phyloP scores from a whole-genome alignment of 2,888 invertebrate genomes.

The Chrysina gloriosa region DNA sequence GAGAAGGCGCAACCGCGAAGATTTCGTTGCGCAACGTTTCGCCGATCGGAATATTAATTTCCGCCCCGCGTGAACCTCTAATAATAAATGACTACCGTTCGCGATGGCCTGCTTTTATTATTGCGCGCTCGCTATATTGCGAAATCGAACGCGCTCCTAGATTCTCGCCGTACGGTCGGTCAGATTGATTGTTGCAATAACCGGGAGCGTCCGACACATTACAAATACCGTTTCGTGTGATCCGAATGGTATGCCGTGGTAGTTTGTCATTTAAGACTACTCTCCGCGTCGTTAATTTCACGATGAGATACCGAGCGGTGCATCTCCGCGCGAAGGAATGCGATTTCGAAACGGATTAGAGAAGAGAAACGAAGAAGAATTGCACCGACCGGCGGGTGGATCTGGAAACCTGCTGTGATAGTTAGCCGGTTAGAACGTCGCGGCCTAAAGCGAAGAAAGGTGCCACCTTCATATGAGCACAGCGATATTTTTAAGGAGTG shows the following conservation, averaged over 20 bases:
- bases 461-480: too few species aligned
- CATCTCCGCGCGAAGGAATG: too few species aligned
- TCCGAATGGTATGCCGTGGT: neutral
- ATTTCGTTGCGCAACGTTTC: neutral
- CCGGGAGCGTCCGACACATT: slow-evolving; percentile 6
- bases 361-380: too few species aligned
- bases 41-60: neutral
- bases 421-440: too few species aligned
- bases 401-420: too few species aligned
- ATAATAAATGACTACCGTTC: slow-evolving; percentile 32
- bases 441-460: too few species aligned
- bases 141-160: neutral
- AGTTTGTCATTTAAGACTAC: slow-evolving; percentile 9
- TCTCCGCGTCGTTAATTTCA: neutral
- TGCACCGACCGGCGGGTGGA: too few species aligned
- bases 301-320: neutral
- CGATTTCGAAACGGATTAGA: neutral
- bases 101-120: neutral
- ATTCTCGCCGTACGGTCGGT: neutral
- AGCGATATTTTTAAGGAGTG: too few species aligned
- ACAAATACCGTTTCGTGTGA: slow-evolving; percentile 10
- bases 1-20: too few species aligned
- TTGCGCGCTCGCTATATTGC: slow-evolving; percentile 8
- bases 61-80: slow-evolving; percentile 12
- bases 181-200: slow-evolving; percentile 16